Evolutionary conservation across 1,140 invertebrate genomes (phyloP), one percentile per base, ranked within the genome.

Genomic region (Homarus americanus): DNA sequence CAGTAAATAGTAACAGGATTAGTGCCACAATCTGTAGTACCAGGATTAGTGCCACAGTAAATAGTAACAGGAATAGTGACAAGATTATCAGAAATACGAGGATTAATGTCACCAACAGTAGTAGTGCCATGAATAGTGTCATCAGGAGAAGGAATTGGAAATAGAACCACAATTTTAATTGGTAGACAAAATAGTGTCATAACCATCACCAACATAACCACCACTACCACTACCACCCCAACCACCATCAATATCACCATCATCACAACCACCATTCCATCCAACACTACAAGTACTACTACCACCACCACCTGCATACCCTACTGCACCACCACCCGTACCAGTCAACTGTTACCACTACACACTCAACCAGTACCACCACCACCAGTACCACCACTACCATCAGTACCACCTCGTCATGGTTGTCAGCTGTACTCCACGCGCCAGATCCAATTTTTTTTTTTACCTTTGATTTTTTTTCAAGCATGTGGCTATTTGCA

Each of bases 401-500:
- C 4, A 9, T 49, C 17, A 49, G 12, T 49, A 49, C 53, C 53
- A 58, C 3, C 34, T 34, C 63, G 36, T 40, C 82, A 66, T 58
- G 53, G 58, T 38, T 24, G 58, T 82, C 80, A 83, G 32, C 53
- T 40, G 24, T 36, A 83, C 15, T 17, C 32, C 82, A 40, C 34
- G 82, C 53, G 53, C n/a, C 24, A 34, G 32, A 9, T 49, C 34
- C 49, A 24, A 63, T 40, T 79, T 76, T 84, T 84, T 84, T 84
- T 86, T 87, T 38, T 78, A 10, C 32, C 4, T 20, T n/a, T 9
- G 34, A 12, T 58, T 40, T 83, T 66, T 86, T 79, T 63, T 28
- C 76, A 82, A 89, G 87, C 87, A 89, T 89, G 87, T 49, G 87
- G 66, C 38, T 83, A 89, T 89, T 89, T 89, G 87, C 87, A 89